Percentiles rank a stretch among this genome's conserved stretches.
phyloP scores from a whole-genome alignment of 1,140 invertebrate species.

The Microplitis demolitor region DNA sequence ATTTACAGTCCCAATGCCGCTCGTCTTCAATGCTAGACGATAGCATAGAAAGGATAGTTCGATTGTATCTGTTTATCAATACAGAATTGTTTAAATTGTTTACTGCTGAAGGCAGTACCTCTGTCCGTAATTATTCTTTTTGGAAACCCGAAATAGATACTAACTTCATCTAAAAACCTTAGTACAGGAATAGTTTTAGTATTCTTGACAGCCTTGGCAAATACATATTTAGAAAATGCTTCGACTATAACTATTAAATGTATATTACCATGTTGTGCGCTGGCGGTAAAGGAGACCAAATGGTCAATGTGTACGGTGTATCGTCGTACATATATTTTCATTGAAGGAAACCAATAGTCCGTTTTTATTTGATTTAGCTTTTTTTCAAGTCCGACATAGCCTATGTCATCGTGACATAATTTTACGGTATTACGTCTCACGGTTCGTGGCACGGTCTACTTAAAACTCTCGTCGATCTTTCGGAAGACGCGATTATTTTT shows the following conservation, averaged over 20 bases:
- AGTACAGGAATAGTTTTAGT: too few species aligned
- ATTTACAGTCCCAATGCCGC: too few species aligned
- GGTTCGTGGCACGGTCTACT: too few species aligned
- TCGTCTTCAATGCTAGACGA: too few species aligned
- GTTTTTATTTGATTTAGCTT: conserved; percentile 30
- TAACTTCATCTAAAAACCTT: too few species aligned
- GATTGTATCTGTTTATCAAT: too few species aligned
- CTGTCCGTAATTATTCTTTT: conserved; percentile 44
- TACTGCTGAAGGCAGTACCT: conserved; percentile 37
- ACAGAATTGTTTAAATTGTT: conserved; percentile 31
- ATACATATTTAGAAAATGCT: too few species aligned
- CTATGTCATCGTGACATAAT: conserved; percentile 44
- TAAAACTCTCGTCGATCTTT: not conserved
- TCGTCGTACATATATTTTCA: conserved; percentile 26
- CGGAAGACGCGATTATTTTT: conserved; percentile 30
- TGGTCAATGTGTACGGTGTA: not conserved
- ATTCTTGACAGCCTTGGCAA: too few species aligned
- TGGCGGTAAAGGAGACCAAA: too few species aligned
- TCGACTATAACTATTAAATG: too few species aligned
- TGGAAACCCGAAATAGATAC: conserved; percentile 39
- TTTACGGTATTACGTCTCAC: conserved; percentile 8
- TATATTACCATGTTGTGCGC: too few species aligned
- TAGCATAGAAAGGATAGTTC: too few species aligned
- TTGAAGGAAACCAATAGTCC: conserved; percentile 37
- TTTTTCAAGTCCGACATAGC: conserved; percentile 41